Evolutionary conservation across 2,888 invertebrate genomes (phyloP), one percentile per base, ranked within the genome.

Genomic region (Electrophaes corylata): DNA sequence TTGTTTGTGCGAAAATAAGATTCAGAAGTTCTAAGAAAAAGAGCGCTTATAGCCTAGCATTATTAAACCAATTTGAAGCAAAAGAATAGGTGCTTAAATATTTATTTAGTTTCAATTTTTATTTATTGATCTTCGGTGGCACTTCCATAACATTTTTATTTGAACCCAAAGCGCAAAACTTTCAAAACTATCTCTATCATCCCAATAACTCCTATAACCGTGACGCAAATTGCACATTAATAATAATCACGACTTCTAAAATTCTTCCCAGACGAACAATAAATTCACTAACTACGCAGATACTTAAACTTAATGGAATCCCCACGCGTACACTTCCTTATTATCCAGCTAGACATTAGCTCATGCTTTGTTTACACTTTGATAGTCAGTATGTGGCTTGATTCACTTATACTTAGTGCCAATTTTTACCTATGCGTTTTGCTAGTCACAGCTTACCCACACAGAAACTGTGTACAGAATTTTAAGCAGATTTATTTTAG

Each of bases 311-410:
- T 67, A 67, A 67, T 59, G 37, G 48, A 52, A 67, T 65, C 59
- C 67, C 67, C 67, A 60, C 59, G 67, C 63, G 65, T 64, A 64
- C 53, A 57, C 62, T 65, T 67, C 65, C 67, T 63, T 65, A 62
- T 62, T 67, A 67, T 64, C 54, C 58, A 64, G 51, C 62, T 62
- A 65, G 67, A 65, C 67, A 63, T 40, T 51, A 57, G 19, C 50
- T 16, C 2, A 33, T 37, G 54, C 33, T 10, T 23, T 18, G 33
- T 53, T 58, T 39, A 26, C 37, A 45, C 35, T 39, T 16, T 40
- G 18, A 19, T 31, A 43, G 43, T 3, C 23, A 50, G 31, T 39
- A 16, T 6, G 26, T 16, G n/a, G n/a, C n/a, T n/a, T n/a, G n/a
- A n/a, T n/a, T n/a, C n/a, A n/a, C n/a, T n/a, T n/a, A n/a, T n/a